These are phyloP conservation scores for Drosophila dunni DNA, from an alignment of 1,140 invertebrate species.

Conservation along the genomic window DNA sequence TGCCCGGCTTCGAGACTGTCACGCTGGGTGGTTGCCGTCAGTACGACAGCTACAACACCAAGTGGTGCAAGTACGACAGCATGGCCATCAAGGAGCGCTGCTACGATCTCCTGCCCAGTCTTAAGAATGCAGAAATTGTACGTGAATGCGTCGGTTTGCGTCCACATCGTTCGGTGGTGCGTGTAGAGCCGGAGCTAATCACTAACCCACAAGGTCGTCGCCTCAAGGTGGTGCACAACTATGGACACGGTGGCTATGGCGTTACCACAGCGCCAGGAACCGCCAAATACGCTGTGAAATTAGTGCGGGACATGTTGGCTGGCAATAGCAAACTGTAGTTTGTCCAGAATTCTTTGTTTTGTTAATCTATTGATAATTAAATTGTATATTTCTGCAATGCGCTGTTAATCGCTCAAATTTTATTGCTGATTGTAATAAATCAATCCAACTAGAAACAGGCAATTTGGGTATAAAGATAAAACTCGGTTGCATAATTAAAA, in stretches of 20 bases:
- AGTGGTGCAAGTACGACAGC: conserved; percentile 89
- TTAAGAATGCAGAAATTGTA: conserved; percentile 88
- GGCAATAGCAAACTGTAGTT: conserved; percentile 85
- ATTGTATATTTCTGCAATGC: conserved; percentile 27
- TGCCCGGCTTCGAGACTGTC: conserved; percentile 90
- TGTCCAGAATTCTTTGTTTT: conserved; percentile 10
- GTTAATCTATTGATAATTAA: conserved; percentile 22
- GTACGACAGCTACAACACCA: conserved; percentile 90
- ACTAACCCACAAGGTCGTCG: conserved; percentile 72
- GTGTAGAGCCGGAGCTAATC: conserved; percentile 89
- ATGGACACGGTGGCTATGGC: conserved; percentile 96
- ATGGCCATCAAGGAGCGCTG: conserved; percentile 91
- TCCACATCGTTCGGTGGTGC: conserved; percentile 90
- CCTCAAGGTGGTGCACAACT: conserved; percentile 93
- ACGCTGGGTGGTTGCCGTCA: conserved; percentile 94
- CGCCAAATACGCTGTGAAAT: conserved; percentile 89
- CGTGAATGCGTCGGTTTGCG: conserved; percentile 90
- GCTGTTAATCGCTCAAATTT: conserved; percentile 16
- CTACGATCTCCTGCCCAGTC: conserved; percentile 88
- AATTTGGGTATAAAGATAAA: conserved; percentile 22
- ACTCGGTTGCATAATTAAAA: neutral
- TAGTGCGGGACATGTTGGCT: conserved; percentile 87
- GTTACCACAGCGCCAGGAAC: conserved; percentile 95
- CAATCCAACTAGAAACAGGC: neutral
- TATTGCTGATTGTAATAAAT: conserved; percentile 29